Evolutionary conservation across 1,140 invertebrate species (phyloP), one percentile per base, ranked within the genome.

Genomic region (Nomia melanderi): DNA sequence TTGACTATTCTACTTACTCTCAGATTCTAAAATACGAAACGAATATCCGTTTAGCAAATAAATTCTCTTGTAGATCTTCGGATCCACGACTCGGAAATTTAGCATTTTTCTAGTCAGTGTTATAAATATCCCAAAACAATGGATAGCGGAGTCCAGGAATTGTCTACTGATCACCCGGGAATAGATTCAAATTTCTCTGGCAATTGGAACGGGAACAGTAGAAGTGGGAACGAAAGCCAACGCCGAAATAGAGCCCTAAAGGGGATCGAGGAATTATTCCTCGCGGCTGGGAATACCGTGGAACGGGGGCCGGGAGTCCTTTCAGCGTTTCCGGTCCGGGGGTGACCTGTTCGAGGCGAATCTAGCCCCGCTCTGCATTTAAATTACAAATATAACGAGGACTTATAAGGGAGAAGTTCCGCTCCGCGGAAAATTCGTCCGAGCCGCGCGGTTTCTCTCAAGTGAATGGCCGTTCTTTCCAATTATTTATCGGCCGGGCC

Each of bases 381-480:
- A 62, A 71, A 63, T 77, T 50, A 33, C 20, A 39, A 71, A 36
- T 33, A 36, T 29, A 62, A 54, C 27, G 47, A 31, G 33, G 14
- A 25, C 25, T 36, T 23, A 11, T n/a, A n/a, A 9, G 54, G 31
- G 25, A 70, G 17, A n/a, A n/a, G 17, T 50, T 36, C 9, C 4
- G 12, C n/a, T 14, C 31, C 64, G 9, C 7, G 20, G n/a, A n/a
- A n/a, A 17, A 31, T 12, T 12, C 14, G 23, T 7, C 17, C 41
- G 50, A 17, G 7, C 9, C 2, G 14, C 12, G 11, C 20, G 25
- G 8, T 14, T 14, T 27, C 27, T 23, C 12, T n/a, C n/a, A n/a
- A n/a, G n/a, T n/a, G n/a, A n/a, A n/a, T n/a, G 39, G 39, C 17
- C 36, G 57, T 39, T 31, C 31, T 50, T 39, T 65, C 71, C 14